Evolutionary conservation across 2,113 vertebrate species (phyloP).

Genomic region (Mobula hypostoma): DNA sequence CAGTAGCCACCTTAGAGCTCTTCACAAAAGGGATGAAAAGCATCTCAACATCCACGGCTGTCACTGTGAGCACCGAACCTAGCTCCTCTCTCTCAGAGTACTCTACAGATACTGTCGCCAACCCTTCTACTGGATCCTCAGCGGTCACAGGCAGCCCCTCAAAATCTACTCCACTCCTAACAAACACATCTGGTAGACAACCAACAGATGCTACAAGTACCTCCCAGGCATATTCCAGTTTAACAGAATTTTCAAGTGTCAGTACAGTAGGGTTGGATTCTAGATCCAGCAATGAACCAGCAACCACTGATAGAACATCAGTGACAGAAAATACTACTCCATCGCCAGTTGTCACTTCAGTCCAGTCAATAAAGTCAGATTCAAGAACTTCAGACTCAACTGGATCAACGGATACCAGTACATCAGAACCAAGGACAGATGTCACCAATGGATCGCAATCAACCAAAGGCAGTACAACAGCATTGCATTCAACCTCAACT

Average conservation of each 20-base stretch:
- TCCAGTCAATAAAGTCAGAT: background rate
- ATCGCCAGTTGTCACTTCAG: background rate
- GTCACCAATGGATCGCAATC: background rate
- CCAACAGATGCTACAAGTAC: background rate
- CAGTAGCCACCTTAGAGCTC: background rate
- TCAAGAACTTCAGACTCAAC: background rate
- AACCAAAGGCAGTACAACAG: background rate
- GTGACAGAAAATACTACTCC: background rate
- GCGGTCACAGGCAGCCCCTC: too few relatives aligned
- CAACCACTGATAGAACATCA: background rate
- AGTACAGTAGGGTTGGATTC: too few relatives aligned
- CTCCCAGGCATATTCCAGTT: background rate
- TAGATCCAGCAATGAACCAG: background rate
- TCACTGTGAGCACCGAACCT: too few relatives aligned
- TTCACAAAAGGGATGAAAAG: too few relatives aligned
- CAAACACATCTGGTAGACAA: background rate
- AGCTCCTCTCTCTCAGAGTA: background rate
- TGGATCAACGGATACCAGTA: background rate
- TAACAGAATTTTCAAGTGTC: background rate
- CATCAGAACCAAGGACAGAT: background rate
- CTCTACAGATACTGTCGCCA: too few relatives aligned
- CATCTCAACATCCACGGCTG: background rate
- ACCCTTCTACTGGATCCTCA: too few relatives aligned
- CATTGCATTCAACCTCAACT: background rate
- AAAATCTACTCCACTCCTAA: background rate